Evolutionary conservation across 2,113 vertebrate genomes (phyloP).

Genomic region (Prionailurus bengalensis): DNA sequence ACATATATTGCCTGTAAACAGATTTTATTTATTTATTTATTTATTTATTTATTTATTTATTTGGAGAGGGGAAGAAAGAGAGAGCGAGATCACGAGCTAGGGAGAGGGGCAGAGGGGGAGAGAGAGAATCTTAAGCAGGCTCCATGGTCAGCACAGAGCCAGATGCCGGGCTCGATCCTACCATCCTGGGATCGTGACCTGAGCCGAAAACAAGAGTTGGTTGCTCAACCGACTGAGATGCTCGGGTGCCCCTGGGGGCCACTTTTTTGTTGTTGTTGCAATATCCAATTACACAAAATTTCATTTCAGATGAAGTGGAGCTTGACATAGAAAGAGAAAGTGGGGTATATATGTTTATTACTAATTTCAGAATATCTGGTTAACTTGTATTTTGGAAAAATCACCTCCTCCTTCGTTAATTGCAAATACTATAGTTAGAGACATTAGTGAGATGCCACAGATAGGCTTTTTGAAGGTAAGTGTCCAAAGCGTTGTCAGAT

Average conservation of each 20-base stretch:
- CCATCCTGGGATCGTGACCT: too few relatives aligned
- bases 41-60: too few relatives aligned
- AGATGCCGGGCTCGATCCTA: too few relatives aligned
- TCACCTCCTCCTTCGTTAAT: background rate
- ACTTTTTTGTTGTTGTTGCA: background rate
- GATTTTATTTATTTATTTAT: background rate
- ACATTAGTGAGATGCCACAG: conserved; percentile 49
- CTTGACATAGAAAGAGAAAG: background rate
- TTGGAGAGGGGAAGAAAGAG: too few relatives aligned
- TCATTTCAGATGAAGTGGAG: background rate
- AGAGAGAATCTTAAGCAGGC: too few relatives aligned
- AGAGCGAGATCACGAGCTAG: too few relatives aligned
- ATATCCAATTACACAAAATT: conserved; percentile 1
- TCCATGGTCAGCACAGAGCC: too few relatives aligned
- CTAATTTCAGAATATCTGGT: background rate
- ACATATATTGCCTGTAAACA: background rate
- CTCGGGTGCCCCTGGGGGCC: background rate
- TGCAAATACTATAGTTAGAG: background rate
- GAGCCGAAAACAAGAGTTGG: too few relatives aligned
- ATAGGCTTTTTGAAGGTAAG: conserved; percentile 19
- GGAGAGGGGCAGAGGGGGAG: too few relatives aligned
- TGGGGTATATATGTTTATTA: background rate
- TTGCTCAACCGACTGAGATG: too few relatives aligned
- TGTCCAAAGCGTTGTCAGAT: conserved; percentile 35
- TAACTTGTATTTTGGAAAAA: conserved; percentile 33